Percentiles rank a stretch among this genome's conserved stretches.
These are phyloP conservation scores for Adelosebastes latens DNA, from an alignment of 2,797 vertebrate species.

Conservation along the genomic window DNA sequence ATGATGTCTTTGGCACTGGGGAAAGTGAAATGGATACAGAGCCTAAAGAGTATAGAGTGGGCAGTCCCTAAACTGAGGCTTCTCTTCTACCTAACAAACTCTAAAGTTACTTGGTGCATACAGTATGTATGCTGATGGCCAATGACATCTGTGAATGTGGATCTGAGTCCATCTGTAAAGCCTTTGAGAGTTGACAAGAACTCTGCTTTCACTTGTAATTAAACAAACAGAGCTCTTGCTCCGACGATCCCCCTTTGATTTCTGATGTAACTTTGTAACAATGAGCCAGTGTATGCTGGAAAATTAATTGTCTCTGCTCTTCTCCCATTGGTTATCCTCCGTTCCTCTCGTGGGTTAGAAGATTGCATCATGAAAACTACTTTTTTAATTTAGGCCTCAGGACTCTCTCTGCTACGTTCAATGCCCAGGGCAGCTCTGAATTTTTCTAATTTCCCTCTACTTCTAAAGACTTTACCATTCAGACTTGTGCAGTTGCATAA, in stretches of 20 bases:
- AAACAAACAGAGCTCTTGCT: conserved; percentile 32
- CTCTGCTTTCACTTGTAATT: conserved; percentile 36
- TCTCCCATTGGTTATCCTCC: conserved; percentile 26
- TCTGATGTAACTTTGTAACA: conserved; percentile 65
- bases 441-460: conserved; percentile 39
- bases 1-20: conserved; percentile 20
- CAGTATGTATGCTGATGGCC: not conserved
- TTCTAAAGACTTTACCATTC: conserved; percentile 36
- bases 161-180: conserved; percentile 21
- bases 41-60: not conserved
- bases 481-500: conserved; percentile 50
- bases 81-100: not conserved
- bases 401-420: conserved; percentile 28
- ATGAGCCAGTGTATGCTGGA: conserved; percentile 35
- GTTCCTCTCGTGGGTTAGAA: conserved; percentile 32
- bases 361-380: conserved; percentile 68
- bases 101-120: not conserved
- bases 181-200: conserved; percentile 37
- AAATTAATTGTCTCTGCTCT: conserved; percentile 42
- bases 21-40: conserved; percentile 21
- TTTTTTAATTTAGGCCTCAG: conserved; percentile 48
- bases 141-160: conserved; percentile 10
- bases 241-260: conserved; percentile 47
- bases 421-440: conserved; percentile 10
- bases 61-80: not conserved